Evolutionary conservation across 2,113 vertebrate species (phyloP), one percentile per base, ranked within the genome.

Genomic region (Nerophis lumbriciformis): DNA sequence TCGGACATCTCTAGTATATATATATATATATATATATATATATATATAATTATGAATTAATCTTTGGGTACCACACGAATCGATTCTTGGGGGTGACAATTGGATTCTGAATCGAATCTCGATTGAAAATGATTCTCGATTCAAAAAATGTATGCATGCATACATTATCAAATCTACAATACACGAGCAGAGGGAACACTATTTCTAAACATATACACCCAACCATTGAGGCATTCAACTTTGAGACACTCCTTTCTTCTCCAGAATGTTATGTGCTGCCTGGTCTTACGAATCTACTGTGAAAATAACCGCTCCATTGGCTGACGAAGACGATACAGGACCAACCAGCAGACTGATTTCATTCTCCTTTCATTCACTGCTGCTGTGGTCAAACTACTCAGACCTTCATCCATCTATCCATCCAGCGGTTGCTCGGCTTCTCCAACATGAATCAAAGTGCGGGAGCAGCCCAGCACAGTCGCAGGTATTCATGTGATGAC

Each of bases 381-480:
- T 54, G 14, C 13, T 54, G 53, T 15, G 6, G 15, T n/a, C 8
- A 8, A 5, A 21, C 19, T 12, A 28, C 28, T 15, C 14, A 54
- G 15, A 37, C 14, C 6, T 54, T 54, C 7, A 39, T 38, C 14
- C 13, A n/a, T n/a, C 53, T 4, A 39, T 38, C 14, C 13, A n/a
- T n/a, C 53, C 12, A 13, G 6, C 7, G 13, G 53, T 36, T 9
- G 4, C 13, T 38, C 11, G 50, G 53, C 53, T 37, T 54, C 44
- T 28, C 11, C 16, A 59, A 45, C 19, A 59, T 59, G 58, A 59
- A 59, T 21, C 58, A 59, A 48, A 59, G 58, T 12, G 58, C 58
- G 28, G 58, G 58, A 59, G 58, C 58, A 19, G 58, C 58, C 3
- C 58, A 59, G 16, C 58, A 59, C 44, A 59, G 58, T 47, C 58